Evolutionary conservation across 2,888 invertebrate species (phyloP).

Genomic region (Noctua janthina): DNA sequence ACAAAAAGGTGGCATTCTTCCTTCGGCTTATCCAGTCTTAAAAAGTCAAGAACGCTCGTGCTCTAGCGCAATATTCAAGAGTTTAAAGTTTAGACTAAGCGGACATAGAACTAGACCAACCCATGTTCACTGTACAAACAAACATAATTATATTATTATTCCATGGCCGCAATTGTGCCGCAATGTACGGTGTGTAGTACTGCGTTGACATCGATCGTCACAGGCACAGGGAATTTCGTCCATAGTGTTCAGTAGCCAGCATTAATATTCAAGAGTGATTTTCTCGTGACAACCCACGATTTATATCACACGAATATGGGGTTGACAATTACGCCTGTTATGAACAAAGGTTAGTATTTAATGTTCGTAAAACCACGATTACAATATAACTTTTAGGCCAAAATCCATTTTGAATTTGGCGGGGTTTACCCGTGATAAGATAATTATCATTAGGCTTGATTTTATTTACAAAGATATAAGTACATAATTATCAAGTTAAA

Average conservation of each 20-base stretch:
- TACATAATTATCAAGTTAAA: too few relatives aligned
- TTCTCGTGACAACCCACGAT: not conserved
- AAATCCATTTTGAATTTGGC: not conserved
- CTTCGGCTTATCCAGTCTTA: too few relatives aligned
- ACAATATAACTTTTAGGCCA: not conserved
- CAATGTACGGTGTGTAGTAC: not conserved
- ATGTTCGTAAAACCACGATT: not conserved
- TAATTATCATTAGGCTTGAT: too few relatives aligned
- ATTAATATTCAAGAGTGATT: not conserved
- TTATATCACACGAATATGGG: not conserved
- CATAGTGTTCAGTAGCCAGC: not conserved
- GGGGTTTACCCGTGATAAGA: not conserved
- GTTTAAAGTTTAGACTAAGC: not conserved
- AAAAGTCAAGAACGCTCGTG: too few relatives aligned
- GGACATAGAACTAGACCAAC: not conserved
- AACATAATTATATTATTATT: not conserved
- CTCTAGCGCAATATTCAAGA: too few relatives aligned
- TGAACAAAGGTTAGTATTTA: not conserved
- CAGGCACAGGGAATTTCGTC: not conserved
- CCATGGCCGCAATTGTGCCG: not conserved
- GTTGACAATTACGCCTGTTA: not conserved
- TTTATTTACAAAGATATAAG: too few relatives aligned
- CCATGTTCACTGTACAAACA: not conserved
- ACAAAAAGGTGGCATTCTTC: too few relatives aligned
- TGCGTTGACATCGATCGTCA: not conserved